Evolutionary conservation across 2,888 invertebrate species (phyloP).

Genomic region (Eupithecia pulchellata): DNA sequence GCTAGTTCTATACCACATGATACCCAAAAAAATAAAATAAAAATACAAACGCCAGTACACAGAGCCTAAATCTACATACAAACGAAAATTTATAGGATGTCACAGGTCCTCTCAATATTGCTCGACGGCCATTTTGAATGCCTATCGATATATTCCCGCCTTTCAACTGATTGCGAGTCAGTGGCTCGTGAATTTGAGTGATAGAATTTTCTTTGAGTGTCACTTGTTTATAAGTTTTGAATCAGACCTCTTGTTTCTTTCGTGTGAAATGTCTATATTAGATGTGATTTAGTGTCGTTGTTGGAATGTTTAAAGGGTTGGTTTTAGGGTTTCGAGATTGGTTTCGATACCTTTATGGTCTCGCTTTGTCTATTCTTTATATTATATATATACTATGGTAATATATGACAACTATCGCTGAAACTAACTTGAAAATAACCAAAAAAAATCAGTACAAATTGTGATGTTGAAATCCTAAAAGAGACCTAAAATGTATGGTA

Average conservation of each 20-base stretch:
- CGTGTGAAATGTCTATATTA: slow-evolving; percentile 1
- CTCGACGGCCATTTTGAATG: slow-evolving; percentile 21
- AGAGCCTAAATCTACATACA: slow-evolving; percentile 1
- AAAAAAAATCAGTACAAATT: too few species aligned
- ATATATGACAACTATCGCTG: too few species aligned
- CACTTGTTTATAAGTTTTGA: slow-evolving; percentile 24
- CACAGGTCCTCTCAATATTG: slow-evolving; percentile 15
- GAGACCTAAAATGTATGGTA: too few species aligned
- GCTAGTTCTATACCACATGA: too few species aligned
- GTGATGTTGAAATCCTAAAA: too few species aligned
- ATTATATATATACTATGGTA: too few species aligned
- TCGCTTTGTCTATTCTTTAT: too few species aligned
- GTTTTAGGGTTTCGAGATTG: too few species aligned
- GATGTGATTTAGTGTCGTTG: background rate
- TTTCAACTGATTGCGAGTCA: slow-evolving; percentile 26
- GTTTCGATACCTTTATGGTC: too few species aligned
- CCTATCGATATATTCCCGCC: slow-evolving; percentile 23
- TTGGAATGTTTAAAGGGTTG: too few species aligned
- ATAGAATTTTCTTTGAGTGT: slow-evolving; percentile 28
- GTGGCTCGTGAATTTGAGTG: slow-evolving; percentile 25
- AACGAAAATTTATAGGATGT: background rate
- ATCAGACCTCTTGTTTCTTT: slow-evolving; percentile 8
- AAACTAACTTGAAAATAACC: too few species aligned
- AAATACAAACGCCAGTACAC: background rate
- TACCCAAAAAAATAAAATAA: background rate